Conservation (phyloP, 2,888 invertebrate species). For the Dusona sp. region DNA sequence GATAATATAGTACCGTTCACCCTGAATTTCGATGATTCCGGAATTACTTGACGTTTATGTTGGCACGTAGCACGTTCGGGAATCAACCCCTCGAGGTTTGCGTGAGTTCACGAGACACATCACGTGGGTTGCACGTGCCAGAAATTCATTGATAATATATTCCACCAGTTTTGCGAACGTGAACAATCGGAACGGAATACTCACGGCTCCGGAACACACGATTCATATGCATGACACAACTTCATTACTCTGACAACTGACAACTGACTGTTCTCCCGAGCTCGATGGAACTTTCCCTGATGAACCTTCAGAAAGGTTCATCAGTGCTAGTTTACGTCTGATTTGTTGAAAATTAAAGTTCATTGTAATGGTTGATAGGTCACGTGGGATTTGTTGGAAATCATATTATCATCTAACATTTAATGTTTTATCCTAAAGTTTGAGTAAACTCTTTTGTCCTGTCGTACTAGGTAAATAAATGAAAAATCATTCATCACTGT, state of each 20-base stretch:
- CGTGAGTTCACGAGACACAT: slow-evolving; percentile 38
- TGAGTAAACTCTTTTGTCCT: not conserved
- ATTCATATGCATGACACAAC: not conserved
- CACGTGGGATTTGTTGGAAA: no score
- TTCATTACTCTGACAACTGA: not conserved
- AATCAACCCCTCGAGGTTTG: slow-evolving; percentile 3
- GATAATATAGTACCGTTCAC: not conserved
- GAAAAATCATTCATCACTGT: no score
- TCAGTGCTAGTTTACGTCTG: no score
- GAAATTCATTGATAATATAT: slow-evolving; percentile 55
- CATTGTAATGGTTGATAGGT: not conserved
- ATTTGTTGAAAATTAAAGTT: no score
- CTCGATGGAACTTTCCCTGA: not conserved
- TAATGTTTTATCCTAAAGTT: not conserved
- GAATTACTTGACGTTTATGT: not conserved
- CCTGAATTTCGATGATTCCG: not conserved
- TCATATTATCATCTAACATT: no score
- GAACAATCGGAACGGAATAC: not conserved
- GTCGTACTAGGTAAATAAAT: no score
- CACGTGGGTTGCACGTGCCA: slow-evolving; percentile 57
- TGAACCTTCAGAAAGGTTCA: not conserved
- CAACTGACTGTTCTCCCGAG: not conserved
- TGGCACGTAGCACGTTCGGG: slow-evolving; percentile 5
- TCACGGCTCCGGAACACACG: no score
- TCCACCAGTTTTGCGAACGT: slow-evolving; percentile 23